A percentile compares a stretch with the other conserved stretches of the same genome.
These are phyloP conservation scores for Otocyon megalotis DNA, from an alignment of 2,113 vertebrate genomes.

Conservation along the genomic window DNA sequence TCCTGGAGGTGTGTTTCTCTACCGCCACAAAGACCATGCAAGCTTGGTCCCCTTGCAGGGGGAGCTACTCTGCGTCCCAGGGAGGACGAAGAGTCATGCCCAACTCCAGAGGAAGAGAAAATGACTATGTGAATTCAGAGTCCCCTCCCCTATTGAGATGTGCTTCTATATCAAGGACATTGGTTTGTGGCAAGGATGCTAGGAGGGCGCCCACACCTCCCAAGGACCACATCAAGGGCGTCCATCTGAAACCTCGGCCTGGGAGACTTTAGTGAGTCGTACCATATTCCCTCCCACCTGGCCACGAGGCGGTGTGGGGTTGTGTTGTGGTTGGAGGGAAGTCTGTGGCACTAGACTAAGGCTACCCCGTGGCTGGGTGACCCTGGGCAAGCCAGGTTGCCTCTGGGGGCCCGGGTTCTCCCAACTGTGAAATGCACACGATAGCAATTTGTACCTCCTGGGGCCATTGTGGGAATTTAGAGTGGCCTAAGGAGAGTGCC, in stretches of 20 bases:
- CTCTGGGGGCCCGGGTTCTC: background rate
- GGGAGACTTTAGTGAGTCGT: rapidly evolving
- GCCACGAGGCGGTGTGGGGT: rapidly evolving
- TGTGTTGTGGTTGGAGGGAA: background rate
- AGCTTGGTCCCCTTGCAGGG: background rate
- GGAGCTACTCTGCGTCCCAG: background rate
- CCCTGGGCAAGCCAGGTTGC: background rate
- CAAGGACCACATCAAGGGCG: background rate
- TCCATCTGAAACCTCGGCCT: background rate
- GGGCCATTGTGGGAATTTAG: background rate
- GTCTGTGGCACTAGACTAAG: background rate
- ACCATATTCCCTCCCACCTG: rapidly evolving
- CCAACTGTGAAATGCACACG: background rate
- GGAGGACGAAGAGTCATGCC: background rate
- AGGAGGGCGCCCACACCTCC: background rate
- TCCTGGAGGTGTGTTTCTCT: background rate
- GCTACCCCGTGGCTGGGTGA: background rate
- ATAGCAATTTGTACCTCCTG: rapidly evolving
- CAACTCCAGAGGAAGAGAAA: background rate
- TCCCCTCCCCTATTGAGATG: rapidly evolving
- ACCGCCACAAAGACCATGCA: background rate
- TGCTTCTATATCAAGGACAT: rapidly evolving
- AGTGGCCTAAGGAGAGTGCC: background rate
- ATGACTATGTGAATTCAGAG: rapidly evolving
- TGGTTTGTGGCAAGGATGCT: background rate